These are phyloP conservation scores for Formica selysi DNA, from an alignment of 1,140 invertebrate species.

Conservation along the genomic window DNA sequence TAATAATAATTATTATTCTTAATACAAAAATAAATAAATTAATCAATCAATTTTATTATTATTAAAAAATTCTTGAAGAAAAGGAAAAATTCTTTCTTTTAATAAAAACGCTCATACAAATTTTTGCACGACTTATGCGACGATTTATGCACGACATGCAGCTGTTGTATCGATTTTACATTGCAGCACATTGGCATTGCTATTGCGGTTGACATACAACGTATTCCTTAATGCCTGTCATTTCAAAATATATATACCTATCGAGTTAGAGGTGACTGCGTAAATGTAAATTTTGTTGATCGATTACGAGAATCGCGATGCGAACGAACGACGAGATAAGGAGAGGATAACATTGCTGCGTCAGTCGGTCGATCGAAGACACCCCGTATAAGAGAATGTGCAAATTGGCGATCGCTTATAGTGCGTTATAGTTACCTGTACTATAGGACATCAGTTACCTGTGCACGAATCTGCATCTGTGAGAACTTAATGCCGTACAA, in stretches of 20 bases:
- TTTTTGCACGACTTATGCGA: conserved; percentile 1
- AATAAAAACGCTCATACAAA: background rate
- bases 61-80: background rate
- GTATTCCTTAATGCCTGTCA: background rate
- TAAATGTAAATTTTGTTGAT: conserved; percentile 34
- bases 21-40: no score
- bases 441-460: conserved; percentile 25
- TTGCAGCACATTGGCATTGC: conserved; percentile 22
- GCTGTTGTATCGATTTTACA: conserved; percentile 32
- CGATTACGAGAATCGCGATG: conserved; percentile 28
- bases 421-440: conserved; percentile 12
- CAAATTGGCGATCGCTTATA: conserved; percentile 50
- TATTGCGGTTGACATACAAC: background rate
- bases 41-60: background rate
- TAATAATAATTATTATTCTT: no score
- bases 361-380: conserved; percentile 23
- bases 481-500: conserved; percentile 13
- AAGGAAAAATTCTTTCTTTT: background rate
- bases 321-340: conserved; percentile 18
- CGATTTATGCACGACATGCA: background rate
- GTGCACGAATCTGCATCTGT: conserved; percentile 30
- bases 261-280: background rate
- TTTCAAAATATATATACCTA: conserved; percentile 23
- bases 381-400: background rate
- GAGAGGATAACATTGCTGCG: background rate